phyloP scores from a whole-genome alignment of 2,888 invertebrate genomes.

The Adelognathus sp. region DNA sequence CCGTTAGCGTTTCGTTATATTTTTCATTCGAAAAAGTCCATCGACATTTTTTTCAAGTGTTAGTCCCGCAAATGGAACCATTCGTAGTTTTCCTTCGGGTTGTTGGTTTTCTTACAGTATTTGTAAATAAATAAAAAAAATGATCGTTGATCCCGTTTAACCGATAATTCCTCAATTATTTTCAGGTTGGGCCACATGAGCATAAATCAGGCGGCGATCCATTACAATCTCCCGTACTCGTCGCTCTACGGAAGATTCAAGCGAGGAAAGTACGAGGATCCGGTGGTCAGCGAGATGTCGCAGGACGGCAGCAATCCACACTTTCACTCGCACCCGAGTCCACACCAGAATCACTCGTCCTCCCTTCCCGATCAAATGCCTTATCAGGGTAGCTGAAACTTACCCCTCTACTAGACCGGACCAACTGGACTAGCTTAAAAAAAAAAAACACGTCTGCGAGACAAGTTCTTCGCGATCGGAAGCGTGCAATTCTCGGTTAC shows the following conservation, averaged over 20 bases:
- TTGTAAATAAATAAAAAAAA: conserved; percentile 3
- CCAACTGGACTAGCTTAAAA: conserved; percentile 53
- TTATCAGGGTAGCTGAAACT: conserved; percentile 81
- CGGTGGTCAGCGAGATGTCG: conserved; percentile 77
- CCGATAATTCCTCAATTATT: conserved; percentile 34
- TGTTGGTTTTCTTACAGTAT: no score
- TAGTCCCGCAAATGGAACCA: no score
- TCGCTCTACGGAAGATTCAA: conserved; percentile 95
- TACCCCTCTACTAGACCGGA: conserved; percentile 78
- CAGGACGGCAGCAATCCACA: conserved; percentile 80
- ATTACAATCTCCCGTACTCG: conserved; percentile 94
- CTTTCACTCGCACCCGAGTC: conserved; percentile 79
- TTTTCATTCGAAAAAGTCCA: no score
- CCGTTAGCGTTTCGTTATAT: no score
- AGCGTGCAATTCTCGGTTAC: background rate
- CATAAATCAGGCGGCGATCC: conserved; percentile 96
- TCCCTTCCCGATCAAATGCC: conserved; percentile 80
- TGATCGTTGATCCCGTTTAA: conserved; percentile 4
- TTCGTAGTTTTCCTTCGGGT: no score
- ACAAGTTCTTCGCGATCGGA: conserved; percentile 4
- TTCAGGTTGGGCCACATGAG: conserved; percentile 94
- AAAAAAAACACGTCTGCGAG: conserved; percentile 6
- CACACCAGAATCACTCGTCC: conserved; percentile 79
- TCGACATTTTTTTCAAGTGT: no score
- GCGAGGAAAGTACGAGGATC: conserved; percentile 90